A percentile compares a stretch with the other conserved stretches of the same genome.
phyloP scores from a whole-genome alignment of 2,113 vertebrate genomes.

The Psilopsiagon aymara region DNA sequence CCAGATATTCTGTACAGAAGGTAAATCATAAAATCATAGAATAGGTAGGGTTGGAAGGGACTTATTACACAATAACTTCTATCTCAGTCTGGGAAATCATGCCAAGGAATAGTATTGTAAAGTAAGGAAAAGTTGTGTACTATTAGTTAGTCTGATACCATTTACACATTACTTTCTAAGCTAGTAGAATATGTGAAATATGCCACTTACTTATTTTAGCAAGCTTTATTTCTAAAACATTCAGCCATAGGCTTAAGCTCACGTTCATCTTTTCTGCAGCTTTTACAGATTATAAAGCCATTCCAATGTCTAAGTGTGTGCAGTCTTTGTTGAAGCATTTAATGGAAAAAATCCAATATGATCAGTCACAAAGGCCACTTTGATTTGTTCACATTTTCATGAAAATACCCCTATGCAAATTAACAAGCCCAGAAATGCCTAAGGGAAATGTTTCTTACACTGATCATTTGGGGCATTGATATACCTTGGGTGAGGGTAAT shows the following conservation, averaged over 20 bases:
- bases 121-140: not conserved
- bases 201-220: not conserved
- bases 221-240: constrained; percentile 31
- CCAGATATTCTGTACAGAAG: not conserved
- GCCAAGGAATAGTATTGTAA: not conserved
- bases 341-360: not conserved
- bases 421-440: not conserved
- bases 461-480: not conserved
- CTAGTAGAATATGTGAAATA: constrained; percentile 10
- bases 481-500: not conserved
- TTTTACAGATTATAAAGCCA: constrained; percentile 21
- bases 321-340: not conserved
- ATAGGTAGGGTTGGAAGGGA: not conserved
- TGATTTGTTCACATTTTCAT: not conserved
- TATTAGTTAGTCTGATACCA: not conserved
- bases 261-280: not conserved
- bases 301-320: not conserved
- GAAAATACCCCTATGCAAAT: not conserved
- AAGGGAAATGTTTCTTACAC: not conserved
- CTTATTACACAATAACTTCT: not conserved
- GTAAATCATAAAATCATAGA: not conserved
- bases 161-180: not conserved
- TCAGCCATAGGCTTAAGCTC: not conserved
- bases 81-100: not conserved
- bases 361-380: not conserved